These are phyloP conservation scores for Gasterosteus aculeatus DNA, from an alignment of 2,113 vertebrate species.

Conservation along the genomic window DNA sequence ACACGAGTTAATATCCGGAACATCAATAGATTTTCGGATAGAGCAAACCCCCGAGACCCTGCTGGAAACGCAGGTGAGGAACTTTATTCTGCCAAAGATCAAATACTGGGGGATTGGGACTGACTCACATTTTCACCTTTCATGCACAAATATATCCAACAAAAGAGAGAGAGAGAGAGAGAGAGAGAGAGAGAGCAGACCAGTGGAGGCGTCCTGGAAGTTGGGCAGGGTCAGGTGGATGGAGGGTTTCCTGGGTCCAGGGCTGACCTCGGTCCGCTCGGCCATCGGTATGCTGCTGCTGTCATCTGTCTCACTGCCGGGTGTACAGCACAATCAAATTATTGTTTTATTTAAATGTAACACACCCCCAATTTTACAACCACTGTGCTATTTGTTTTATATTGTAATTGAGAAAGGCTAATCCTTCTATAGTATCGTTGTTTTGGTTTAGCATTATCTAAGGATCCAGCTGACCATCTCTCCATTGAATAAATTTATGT, in stretches of 20 bases:
- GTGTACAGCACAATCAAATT: neutral
- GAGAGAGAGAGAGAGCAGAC: slow-evolving; percentile 76
- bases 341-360: too few relatives aligned
- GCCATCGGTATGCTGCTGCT: slow-evolving; percentile 84
- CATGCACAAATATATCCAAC: slow-evolving; percentile 34
- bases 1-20: neutral
- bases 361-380: too few relatives aligned
- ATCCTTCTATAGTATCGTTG: too few relatives aligned
- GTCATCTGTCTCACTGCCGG: slow-evolving; percentile 91
- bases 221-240: slow-evolving; percentile 91
- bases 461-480: too few relatives aligned
- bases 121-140: slow-evolving; percentile 44
- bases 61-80: slow-evolving; percentile 6
- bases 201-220: slow-evolving; percentile 89
- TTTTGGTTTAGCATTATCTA: too few relatives aligned
- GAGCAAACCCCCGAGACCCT: slow-evolving; percentile 1
- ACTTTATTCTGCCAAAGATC: slow-evolving; percentile 39
- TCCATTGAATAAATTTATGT: too few relatives aligned
- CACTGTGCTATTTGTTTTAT: too few relatives aligned
- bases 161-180: neutral
- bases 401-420: too few relatives aligned
- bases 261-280: slow-evolving; percentile 79
- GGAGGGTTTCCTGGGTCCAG: slow-evolving; percentile 82
- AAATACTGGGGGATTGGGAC: slow-evolving; percentile 25
- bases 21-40: slow-evolving; percentile 20